Base-by-base conservation (phyloP, 2,797 vertebrate genomes). In the Stomatorhinus walkeri region DNA sequence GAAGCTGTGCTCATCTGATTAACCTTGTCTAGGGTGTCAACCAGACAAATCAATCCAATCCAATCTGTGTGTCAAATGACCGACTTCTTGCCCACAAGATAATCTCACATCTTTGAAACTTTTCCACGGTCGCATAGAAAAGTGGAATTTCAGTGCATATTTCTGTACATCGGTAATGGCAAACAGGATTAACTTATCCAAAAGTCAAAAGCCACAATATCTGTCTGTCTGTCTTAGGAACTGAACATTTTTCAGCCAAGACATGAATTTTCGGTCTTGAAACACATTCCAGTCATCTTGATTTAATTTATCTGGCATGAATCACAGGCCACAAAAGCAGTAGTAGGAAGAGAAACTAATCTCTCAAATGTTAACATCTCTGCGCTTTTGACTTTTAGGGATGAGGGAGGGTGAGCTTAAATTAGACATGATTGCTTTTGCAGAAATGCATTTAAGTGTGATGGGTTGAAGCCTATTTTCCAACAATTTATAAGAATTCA, bases 401-500 rank as follows among this genome's bases (percentile, higher is more conserved):
- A 61, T n/a, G n/a, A 24, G 24, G 64, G 76, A 5, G 72, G 19
- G 19, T n/a, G 16, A 79, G 7, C 19, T 79, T 79, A 46, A 79
- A 79, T 79, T 40, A 79, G 40, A 46, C 32, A 46, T 79, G 76
- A 79, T 79, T 43, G 76, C 36, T 79, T 79, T 79, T 40, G 40
- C 76, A 79, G 76, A 79, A 79, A 79, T 40, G 36, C 72, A 79
- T 79, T 79, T 79, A 79, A 79, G 76, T 79, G 46, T 43, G 14
- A 79, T 46, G 40, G 28, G 40, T 4, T 79, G 36, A 79, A n/a
- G 76, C 76, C 7, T 46, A 43, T 79, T 79, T 79, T 79, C 76
- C 76, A n/a, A 79, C 5, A 79, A 40, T 79, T 43, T 79, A 43
- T 79, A 43, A n/a, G 14, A 79, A 79, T 43, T 79, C 40, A n/a